A percentile compares a stretch with the other conserved stretches of the same genome.
Conservation (phyloP, 2,888 invertebrate genomes). For the Caenorhabditis sp. region DNA sequence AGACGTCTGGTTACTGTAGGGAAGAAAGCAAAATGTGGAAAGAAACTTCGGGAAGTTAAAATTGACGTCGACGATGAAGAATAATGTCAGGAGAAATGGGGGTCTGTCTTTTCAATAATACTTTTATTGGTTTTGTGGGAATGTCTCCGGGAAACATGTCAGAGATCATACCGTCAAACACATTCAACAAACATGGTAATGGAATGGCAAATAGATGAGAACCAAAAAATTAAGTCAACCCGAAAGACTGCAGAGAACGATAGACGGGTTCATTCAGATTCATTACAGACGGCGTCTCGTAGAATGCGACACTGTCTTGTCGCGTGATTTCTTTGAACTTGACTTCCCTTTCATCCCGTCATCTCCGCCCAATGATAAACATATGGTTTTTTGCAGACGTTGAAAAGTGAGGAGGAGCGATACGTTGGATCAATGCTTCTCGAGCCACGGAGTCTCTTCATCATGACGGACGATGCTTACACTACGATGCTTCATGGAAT, state of each 20-base stretch:
- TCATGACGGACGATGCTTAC: conserved; percentile 92
- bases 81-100: conserved; percentile 12
- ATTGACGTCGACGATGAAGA: neutral
- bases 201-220: conserved; percentile 46
- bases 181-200: conserved; percentile 53
- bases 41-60: conserved; percentile 12
- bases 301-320: conserved; percentile 4
- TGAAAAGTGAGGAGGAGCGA: conserved; percentile 48
- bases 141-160: conserved; percentile 22
- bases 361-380: conserved; percentile 26
- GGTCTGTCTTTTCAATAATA: conserved; percentile 20
- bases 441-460: conserved; percentile 92
- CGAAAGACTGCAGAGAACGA: conserved; percentile 55
- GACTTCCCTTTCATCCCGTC: conserved; percentile 42
- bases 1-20: conserved; percentile 24
- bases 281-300: conserved; percentile 27
- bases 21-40: conserved; percentile 28
- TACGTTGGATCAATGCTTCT: conserved; percentile 86
- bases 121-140: conserved; percentile 58
- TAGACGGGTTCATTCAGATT: conserved; percentile 37
- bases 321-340: conserved; percentile 56
- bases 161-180: conserved; percentile 56
- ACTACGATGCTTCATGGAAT: conserved; percentile 86
- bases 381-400: conserved; percentile 52
- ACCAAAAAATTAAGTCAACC: conserved; percentile 48